These are phyloP conservation scores for Botia kubotai DNA, from an alignment of 2,797 vertebrate species.

Conservation along the genomic window DNA sequence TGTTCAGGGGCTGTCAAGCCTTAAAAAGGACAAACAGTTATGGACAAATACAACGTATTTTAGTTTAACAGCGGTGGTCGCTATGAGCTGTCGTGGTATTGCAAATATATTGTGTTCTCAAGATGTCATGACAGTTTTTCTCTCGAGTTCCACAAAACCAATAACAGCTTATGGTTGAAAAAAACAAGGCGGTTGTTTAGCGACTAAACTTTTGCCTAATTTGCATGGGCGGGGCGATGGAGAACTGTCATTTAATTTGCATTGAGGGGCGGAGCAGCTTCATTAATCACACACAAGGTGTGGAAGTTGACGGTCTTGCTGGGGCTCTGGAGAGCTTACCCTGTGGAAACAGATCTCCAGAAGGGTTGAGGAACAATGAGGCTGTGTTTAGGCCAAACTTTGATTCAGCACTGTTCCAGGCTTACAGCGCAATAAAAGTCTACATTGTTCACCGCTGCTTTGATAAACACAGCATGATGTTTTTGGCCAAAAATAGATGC, in stretches of 20 bases:
- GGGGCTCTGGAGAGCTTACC: conserved; percentile 22
- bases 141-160: too few relatives aligned
- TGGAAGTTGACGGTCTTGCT: background rate
- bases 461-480: conserved; percentile 33
- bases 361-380: conserved; percentile 34
- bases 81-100: too few relatives aligned
- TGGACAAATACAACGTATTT: too few relatives aligned
- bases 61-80: too few relatives aligned
- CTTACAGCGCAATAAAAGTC: conserved; percentile 32
- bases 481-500: conserved; percentile 22
- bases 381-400: background rate
- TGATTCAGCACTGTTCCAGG: conserved; percentile 38
- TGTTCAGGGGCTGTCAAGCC: too few relatives aligned
- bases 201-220: too few relatives aligned
- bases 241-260: background rate
- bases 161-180: too few relatives aligned
- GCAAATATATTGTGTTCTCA: too few relatives aligned
- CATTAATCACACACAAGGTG: conserved; percentile 22
- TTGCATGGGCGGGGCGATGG: background rate
- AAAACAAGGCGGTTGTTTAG: too few relatives aligned
- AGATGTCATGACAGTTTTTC: too few relatives aligned
- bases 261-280: background rate
- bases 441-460: conserved; percentile 31
- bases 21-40: too few relatives aligned
- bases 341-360: conserved; percentile 9